Evolutionary conservation across 2,888 invertebrate species (phyloP).

Genomic region (Dicycla oo): DNA sequence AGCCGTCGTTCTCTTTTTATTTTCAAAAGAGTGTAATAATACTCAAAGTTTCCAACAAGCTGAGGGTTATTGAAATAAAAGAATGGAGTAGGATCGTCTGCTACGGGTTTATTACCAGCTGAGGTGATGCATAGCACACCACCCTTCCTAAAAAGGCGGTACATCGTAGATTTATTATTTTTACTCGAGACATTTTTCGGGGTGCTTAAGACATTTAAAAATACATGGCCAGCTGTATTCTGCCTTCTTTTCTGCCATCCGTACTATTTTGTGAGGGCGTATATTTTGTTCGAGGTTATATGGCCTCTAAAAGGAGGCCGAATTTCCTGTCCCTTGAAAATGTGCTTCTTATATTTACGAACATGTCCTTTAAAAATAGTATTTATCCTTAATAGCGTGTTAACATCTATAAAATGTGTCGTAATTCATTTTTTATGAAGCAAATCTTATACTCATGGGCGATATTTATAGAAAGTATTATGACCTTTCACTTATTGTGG

Average conservation of each 20-base stretch:
- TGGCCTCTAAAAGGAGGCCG: conserved; percentile 53
- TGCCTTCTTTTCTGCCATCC: conserved; percentile 47
- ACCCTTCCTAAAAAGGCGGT: conserved; percentile 74
- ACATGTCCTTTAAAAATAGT: conserved; percentile 60
- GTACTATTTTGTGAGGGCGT: conserved; percentile 58
- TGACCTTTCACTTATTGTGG: no score
- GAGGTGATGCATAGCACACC: conserved; percentile 77
- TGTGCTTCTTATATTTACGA: conserved; percentile 62
- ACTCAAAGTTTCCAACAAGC: conserved; percentile 78
- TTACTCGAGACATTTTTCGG: conserved; percentile 52
- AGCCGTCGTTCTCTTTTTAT: conserved; percentile 70
- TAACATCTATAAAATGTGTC: conserved; percentile 60
- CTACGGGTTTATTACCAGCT: conserved; percentile 76
- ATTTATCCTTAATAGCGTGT: conserved; percentile 60
- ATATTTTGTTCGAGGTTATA: conserved; percentile 64
- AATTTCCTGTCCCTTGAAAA: conserved; percentile 65
- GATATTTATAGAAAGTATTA: conserved; percentile 24
- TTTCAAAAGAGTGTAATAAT: conserved; percentile 77
- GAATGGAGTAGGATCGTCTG: conserved; percentile 73
- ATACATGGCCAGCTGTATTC: conserved; percentile 61
- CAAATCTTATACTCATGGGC: conserved; percentile 21
- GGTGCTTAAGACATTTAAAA: conserved; percentile 63
- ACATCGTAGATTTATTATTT: conserved; percentile 62
- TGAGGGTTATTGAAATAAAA: conserved; percentile 84
- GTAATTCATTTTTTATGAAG: conserved; percentile 60